Evolutionary conservation across 1,140 invertebrate species (phyloP).

Genomic region (Tetragonula clypearis): DNA sequence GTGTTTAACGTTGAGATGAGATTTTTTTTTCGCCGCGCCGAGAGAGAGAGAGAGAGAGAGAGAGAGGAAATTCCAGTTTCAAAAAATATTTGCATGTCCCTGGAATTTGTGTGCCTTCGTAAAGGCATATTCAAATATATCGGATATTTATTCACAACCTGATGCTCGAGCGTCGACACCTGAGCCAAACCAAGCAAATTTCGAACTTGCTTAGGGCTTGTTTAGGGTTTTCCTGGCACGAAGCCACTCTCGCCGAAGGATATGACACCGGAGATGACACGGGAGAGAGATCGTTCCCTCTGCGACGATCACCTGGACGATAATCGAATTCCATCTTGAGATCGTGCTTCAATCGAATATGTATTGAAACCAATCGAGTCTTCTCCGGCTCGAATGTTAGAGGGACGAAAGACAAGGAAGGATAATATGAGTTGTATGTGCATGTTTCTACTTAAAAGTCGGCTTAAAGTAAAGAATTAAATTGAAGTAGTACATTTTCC

Average conservation of each 20-base stretch:
- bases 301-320: neutral
- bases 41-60: neutral
- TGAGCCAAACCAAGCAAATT: slow-evolving; percentile 29
- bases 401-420: neutral
- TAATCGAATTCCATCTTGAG: neutral
- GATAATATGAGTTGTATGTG: neutral
- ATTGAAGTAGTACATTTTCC: too few species aligned
- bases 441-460: neutral
- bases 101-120: neutral
- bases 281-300: neutral
- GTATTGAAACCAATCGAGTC: neutral
- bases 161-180: slow-evolving; percentile 51
- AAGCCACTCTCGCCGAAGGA: slow-evolving; percentile 51
- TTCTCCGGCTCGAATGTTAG: neutral
- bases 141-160: slow-evolving; percentile 51
- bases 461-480: too few species aligned
- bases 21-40: neutral
- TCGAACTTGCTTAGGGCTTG: slow-evolving; percentile 57
- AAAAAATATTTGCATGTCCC: neutral
- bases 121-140: slow-evolving; percentile 8
- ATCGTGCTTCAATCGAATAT: neutral
- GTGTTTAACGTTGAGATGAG: slow-evolving; percentile 5
- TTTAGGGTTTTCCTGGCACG: slow-evolving; percentile 62
- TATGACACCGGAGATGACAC: neutral
- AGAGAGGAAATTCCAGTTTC: neutral